Evolutionary conservation across 2,888 invertebrate species (phyloP).

Genomic region (Dryadula phaetusa): DNA sequence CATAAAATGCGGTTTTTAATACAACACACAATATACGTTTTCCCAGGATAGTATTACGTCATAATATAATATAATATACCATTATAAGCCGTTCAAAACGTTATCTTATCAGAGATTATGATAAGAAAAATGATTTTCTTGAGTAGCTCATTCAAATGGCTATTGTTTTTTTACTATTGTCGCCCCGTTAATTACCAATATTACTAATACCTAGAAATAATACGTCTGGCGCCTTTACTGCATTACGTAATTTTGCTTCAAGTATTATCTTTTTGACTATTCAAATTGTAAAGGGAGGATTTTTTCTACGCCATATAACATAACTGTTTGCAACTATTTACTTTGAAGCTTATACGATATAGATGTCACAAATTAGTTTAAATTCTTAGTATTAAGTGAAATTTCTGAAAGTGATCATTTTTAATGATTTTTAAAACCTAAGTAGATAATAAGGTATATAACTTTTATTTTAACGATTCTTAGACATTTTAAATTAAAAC

Average conservation of each 20-base stretch:
- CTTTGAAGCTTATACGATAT: too few relatives aligned
- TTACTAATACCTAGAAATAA: slow-evolving; percentile 11
- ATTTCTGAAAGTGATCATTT: too few relatives aligned
- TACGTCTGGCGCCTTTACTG: slow-evolving; percentile 11
- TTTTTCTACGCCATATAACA: background rate
- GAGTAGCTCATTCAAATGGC: slow-evolving; percentile 15
- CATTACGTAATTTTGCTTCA: slow-evolving; percentile 11
- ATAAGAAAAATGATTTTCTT: slow-evolving; percentile 29
- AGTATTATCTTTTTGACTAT: background rate
- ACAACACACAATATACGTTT: background rate
- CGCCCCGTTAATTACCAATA: slow-evolving; percentile 4
- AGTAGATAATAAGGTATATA: too few relatives aligned
- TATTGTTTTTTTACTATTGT: slow-evolving; percentile 2
- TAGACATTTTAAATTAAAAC: too few relatives aligned
- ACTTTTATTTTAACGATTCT: too few relatives aligned
- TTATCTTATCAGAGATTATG: slow-evolving; percentile 41
- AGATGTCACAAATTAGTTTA: too few relatives aligned
- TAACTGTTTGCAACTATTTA: background rate
- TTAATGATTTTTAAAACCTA: too few relatives aligned
- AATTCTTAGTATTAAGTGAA: too few relatives aligned
- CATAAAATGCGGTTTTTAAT: background rate
- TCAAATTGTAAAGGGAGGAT: background rate
- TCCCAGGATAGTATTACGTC: background rate
- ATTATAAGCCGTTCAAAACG: slow-evolving; percentile 9
- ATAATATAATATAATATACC: background rate